Base-by-base conservation (phyloP, 1,140 invertebrate species). In the Matsumurasca onukii region DNA sequence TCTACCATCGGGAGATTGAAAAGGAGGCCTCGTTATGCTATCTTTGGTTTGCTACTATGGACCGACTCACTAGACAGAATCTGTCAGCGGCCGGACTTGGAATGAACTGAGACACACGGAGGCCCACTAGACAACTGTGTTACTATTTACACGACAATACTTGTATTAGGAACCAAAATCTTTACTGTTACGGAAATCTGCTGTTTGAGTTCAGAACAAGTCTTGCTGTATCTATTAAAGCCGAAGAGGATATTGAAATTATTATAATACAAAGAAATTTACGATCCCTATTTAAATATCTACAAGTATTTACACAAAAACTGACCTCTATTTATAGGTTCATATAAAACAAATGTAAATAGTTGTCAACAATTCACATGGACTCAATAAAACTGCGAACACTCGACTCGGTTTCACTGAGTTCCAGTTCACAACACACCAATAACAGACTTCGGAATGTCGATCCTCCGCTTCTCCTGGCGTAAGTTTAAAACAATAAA, bases 131-230 rank as follows among this genome's bases (percentile, higher is more conserved):
- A 13, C n/a, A n/a, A n/a, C n/a, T n/a, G 49, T n/a, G 49, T 52
- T 52, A 52, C 49, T 63, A 63, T 63, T 63, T 63, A 63, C 61
- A 63, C 25, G 29, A 34, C 29, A 30, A n/a, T 29, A 3, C 61
- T 67, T 68, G 65, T 64, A 69, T 68, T 68, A 71, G 66, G 66
- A 71, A 71, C 69, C 65, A 70, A 68, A 66, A 67, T 67, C 57
- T 67, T 59, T 67, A 67, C 67, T 64, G 61, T 20, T 59, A 70
- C 66, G 29, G 51, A 55, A 27, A 61, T 24, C 27, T 31, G 39
- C 31, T 31, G 29, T 45, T 67, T 22, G 52, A 51, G 31, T 57
- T 34, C 24, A 45, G 34, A 59, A 61, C 55, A 31, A 45, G 30
- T 62, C 27, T 25, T 61, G 55, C 62, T 68, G 34, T 61, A 20